A percentile compares a stretch with the other conserved stretches of the same genome.
Evolutionary conservation across 2,797 vertebrate genomes (phyloP).

Genomic region (Hypotaenidia okinawae): DNA sequence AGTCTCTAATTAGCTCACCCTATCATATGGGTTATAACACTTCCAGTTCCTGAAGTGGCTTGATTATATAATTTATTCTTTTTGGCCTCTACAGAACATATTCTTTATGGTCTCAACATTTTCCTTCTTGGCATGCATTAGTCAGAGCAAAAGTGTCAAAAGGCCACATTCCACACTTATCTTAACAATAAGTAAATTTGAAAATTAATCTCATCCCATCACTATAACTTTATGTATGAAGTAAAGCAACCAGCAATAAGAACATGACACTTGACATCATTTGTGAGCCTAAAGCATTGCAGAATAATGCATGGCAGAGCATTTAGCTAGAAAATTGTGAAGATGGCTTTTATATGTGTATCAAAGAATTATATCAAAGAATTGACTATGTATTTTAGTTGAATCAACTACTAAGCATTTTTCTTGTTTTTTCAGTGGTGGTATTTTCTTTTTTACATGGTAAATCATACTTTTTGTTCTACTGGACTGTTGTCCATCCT

Average conservation of each 20-base stretch:
- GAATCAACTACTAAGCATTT: not conserved
- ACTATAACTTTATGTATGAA: not conserved
- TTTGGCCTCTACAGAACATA: not conserved
- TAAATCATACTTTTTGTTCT: not conserved
- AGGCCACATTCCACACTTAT: not conserved
- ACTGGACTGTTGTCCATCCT: not conserved
- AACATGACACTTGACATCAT: not conserved
- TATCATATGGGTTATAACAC: not conserved
- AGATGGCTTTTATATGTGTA: not conserved
- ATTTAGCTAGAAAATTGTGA: not conserved
- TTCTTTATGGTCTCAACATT: not conserved
- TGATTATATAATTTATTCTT: not conserved
- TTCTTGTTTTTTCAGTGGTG: not conserved
- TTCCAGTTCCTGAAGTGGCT: not conserved
- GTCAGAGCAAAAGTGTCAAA: not conserved
- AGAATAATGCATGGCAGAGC: not conserved
- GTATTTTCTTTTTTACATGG: not conserved
- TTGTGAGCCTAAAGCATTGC: not conserved
- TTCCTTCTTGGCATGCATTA: not conserved
- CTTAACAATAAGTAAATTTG: not conserved
- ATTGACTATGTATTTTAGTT: not conserved
- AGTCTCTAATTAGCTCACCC: conserved; percentile 22
- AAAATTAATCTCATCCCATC: not conserved
- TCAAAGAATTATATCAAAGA: not conserved
- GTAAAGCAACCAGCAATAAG: not conserved